Percentiles rank a stretch among this genome's conserved stretches.
Evolutionary conservation across 2,797 vertebrate genomes (phyloP).

Genomic region (Cossypha polioptera): DNA sequence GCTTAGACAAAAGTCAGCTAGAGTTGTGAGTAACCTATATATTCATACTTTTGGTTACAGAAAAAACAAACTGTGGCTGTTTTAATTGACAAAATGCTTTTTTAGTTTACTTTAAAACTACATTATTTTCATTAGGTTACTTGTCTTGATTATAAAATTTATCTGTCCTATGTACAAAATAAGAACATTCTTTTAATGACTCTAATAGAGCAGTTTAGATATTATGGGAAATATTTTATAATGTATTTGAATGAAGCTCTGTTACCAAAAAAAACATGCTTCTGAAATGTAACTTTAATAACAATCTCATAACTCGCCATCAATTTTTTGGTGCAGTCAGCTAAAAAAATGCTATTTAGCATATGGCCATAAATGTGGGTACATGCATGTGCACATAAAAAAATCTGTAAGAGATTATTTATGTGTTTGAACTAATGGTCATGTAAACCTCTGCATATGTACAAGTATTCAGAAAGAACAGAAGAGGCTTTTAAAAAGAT

Average conservation of each 20-base stretch:
- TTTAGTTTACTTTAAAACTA: background rate
- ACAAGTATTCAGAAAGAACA: background rate
- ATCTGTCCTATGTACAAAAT: background rate
- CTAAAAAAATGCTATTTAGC: background rate
- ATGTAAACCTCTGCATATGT: background rate
- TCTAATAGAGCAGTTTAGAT: background rate
- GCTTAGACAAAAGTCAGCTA: background rate
- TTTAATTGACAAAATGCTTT: background rate
- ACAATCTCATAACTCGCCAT: background rate
- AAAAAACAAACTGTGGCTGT: background rate
- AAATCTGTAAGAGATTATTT: background rate
- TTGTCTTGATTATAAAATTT: background rate
- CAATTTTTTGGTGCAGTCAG: background rate
- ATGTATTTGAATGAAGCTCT: background rate
- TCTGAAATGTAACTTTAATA: background rate
- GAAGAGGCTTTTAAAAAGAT: background rate
- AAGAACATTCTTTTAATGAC: background rate
- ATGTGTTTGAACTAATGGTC: background rate
- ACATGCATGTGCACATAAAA: background rate
- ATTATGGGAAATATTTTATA: background rate
- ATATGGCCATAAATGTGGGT: rapidly evolving
- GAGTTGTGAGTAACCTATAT: background rate
- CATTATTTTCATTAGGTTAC: background rate
- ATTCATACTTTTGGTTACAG: background rate
- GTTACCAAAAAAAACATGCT: background rate